phyloP scores from a whole-genome alignment of 1,140 invertebrate genomes.

The Paralvinella palmiformis region DNA sequence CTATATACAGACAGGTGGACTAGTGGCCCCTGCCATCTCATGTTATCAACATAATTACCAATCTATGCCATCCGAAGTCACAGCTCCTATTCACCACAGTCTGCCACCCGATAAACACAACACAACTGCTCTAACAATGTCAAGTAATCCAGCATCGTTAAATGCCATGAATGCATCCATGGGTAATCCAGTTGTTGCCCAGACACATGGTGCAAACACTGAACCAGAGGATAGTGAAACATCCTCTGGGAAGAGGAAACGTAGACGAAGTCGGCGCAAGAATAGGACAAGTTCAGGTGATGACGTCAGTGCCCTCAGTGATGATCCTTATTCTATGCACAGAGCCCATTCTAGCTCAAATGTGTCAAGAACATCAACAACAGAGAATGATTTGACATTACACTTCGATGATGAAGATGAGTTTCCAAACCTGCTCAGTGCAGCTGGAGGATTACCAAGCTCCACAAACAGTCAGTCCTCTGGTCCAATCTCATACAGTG shows the following conservation, averaged over 20 bases:
- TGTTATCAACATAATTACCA: too few relatives aligned
- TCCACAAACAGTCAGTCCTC: neutral
- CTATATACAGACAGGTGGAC: too few relatives aligned
- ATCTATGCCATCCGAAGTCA: too few relatives aligned
- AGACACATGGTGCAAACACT: too few relatives aligned
- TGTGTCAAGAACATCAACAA: conserved; percentile 21
- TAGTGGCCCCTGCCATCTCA: too few relatives aligned
- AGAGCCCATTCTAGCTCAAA: conserved; percentile 21
- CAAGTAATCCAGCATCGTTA: too few relatives aligned
- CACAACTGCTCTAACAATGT: too few relatives aligned
- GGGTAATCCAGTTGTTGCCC: too few relatives aligned
- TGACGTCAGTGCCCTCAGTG: neutral
- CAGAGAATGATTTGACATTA: conserved; percentile 24
- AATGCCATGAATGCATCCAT: too few relatives aligned
- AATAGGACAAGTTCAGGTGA: neutral
- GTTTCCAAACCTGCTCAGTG: conserved; percentile 29
- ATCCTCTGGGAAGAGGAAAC: neutral
- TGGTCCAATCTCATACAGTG: conserved; percentile 28
- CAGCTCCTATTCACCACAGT: too few relatives aligned
- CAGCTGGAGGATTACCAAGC: neutral
- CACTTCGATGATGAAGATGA: conserved; percentile 43
- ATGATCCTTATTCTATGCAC: conserved; percentile 5
- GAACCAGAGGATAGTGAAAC: conserved; percentile 17
- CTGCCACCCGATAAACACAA: too few relatives aligned
- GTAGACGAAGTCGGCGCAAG: neutral